Conservation (phyloP, 2,888 invertebrate species). For the Amorpha juglandis region DNA sequence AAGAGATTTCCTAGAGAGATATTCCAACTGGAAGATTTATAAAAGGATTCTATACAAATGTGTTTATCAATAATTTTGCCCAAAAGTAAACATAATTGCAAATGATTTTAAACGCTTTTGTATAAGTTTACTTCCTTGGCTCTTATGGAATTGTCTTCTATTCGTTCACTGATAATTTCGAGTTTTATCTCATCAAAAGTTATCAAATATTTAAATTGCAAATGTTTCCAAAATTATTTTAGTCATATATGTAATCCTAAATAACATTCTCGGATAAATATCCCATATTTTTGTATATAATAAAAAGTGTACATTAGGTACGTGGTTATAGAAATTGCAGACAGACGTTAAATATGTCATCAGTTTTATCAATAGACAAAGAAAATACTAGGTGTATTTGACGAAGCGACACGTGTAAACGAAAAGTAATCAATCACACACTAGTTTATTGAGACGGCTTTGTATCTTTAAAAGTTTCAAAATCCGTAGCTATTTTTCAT, state of each 20-base stretch:
- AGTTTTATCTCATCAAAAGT: neutral
- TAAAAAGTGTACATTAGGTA: neutral
- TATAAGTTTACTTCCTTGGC: no score
- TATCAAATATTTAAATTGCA: neutral
- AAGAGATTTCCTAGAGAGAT: no score
- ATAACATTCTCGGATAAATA: neutral
- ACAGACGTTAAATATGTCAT: slow-evolving; percentile 1
- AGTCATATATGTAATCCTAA: neutral
- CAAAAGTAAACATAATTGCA: no score
- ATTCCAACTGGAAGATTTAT: no score
- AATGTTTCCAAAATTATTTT: neutral
- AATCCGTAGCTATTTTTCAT: no score
- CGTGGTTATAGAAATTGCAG: slow-evolving; percentile 14
- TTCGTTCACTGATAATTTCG: neutral
- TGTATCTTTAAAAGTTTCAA: neutral
- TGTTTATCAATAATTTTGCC: no score
- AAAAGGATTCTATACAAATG: no score
- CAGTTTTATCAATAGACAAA: slow-evolving; percentile 20
- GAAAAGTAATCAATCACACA: neutral
- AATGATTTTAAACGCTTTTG: no score
- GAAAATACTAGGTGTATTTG: slow-evolving; percentile 6
- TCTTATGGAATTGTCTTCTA: no score
- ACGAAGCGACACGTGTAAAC: slow-evolving; percentile 10
- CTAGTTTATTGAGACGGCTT: neutral
- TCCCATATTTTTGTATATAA: neutral